Conservation (phyloP, 2,113 vertebrate species). For the Marmota flaviventris region DNA sequence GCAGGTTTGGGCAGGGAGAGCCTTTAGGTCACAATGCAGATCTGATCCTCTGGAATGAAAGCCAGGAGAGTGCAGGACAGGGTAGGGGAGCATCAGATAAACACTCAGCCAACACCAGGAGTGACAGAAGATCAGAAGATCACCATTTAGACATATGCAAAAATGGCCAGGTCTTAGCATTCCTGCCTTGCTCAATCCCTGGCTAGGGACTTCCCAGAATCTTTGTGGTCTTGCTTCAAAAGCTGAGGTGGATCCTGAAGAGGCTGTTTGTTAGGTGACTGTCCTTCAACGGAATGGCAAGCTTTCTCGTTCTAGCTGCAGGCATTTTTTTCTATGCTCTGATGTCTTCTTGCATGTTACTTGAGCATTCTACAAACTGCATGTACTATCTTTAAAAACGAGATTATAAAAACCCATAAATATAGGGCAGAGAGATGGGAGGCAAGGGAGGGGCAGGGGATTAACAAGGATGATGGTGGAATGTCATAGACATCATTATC, state of each 20-base stretch:
- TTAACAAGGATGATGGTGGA: too few species aligned
- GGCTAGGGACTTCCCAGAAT: background rate
- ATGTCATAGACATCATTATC: too few species aligned
- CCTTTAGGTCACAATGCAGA: too few species aligned
- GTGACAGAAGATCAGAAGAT: background rate
- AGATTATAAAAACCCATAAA: background rate
- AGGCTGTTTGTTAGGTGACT: background rate
- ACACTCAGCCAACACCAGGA: background rate
- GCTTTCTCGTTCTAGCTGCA: background rate
- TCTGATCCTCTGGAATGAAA: background rate
- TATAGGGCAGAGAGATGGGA: background rate
- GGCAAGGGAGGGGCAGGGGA: too few species aligned
- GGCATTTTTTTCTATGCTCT: too few species aligned
- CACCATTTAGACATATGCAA: background rate
- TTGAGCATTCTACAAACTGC: background rate
- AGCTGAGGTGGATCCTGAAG: background rate
- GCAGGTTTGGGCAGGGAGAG: background rate
- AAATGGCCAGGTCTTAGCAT: background rate
- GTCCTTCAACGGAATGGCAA: background rate
- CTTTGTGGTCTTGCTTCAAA: background rate
- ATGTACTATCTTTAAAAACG: background rate
- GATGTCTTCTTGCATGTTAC: background rate
- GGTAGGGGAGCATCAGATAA: background rate
- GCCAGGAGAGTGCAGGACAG: background rate
- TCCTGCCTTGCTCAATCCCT: background rate